Base-by-base conservation (phyloP, 2,888 invertebrate genomes). In the Mesorhabditis spiculigera region DNA sequence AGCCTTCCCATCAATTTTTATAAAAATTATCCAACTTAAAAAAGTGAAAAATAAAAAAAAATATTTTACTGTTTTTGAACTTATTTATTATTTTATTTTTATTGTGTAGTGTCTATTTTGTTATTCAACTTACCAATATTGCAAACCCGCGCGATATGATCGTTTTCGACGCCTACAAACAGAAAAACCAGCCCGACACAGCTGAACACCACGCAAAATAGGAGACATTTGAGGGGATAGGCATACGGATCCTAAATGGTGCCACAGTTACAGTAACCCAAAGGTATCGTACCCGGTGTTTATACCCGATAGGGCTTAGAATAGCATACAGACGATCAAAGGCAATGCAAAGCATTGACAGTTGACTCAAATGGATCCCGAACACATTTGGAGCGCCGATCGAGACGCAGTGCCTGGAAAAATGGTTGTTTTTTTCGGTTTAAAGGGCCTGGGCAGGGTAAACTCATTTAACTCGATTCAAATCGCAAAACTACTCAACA, bases 341-440 rank as follows among this genome's bases (percentile, higher is more conserved):
- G 2, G 58, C 58, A 3, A 50, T 50, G 58, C 58, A 50, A 50
- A 50, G 58, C 58, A 50, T 50, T 50, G 58, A 50, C 1, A 50
- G n/a, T 50, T 50, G 58, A 50, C 58, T 50, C n/a, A 50, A 50
- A 50, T 50, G 58, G n/a, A 50, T 50, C 10, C 58, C 58, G 58
- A 50, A 50, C 10, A 50, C n/a, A n/a, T 50, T 50, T n/a, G 58
- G 8, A 3, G 58, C 58, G 2, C 58, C 58, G 3, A 50, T 50
- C 58, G 58, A 50, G 58, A 50, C 58, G n/a, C 58, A 50, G 3
- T 50, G 58, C 58, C 58, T 50, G n/a, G 8, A 50, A 50, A 28
- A 28, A 28, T 28, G 1, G 28, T 28, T 28, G 28, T 28, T 28
- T 28, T 28, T 28, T 28, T 28, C 28, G 28, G 28, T 28, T 28